Evolutionary conservation across 2,888 invertebrate species (phyloP), one percentile per base, ranked within the genome.

Genomic region (Eupithecia dodoneata): DNA sequence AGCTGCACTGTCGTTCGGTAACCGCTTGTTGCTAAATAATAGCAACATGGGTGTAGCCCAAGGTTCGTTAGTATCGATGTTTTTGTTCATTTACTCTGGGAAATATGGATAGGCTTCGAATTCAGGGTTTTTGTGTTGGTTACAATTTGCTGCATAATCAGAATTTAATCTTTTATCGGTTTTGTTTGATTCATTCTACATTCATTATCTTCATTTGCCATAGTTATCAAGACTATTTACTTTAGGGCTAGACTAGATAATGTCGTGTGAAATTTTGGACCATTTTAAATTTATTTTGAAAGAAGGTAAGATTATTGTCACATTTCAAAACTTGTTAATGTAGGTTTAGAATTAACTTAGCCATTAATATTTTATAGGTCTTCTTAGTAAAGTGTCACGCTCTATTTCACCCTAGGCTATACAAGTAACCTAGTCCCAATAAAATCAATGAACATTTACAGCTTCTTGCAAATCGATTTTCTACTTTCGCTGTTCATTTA

Each of bases 381-480:
- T n/a, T 69, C n/a, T 69, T 69, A 45, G 67, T 69, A 52, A 81
- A 77, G 85, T 69, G 45, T 69, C 59, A 81, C 78, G 85, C 83
- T 86, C 83, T 81, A 75, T 81, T 81, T n/a, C 73, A 66, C 69
- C 30, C 75, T 72, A 78, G 63, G 7, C 63, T 78, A 78, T 79
- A 82, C 78, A 80, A 47, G 74, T 77, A 83, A 86, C 86, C 87
- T 85, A 87, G 83, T 87, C 83, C 84, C 78, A 79, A 86, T 86
- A 83, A 84, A 84, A 87, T 88, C 84, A 86, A 85, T 87, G 86
- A 87, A 83, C 85, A 88, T 85, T 87, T 87, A 86, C 87, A 86
- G 47, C 81, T 86, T 86, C 85, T 87, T 84, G 83, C 78, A 75
- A 86, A 85, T 87, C 81, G 82, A 86, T 85, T 87, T 85, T 82